Conservation (phyloP, 2,888 invertebrate species). For the Caenorhabditis sp. region DNA sequence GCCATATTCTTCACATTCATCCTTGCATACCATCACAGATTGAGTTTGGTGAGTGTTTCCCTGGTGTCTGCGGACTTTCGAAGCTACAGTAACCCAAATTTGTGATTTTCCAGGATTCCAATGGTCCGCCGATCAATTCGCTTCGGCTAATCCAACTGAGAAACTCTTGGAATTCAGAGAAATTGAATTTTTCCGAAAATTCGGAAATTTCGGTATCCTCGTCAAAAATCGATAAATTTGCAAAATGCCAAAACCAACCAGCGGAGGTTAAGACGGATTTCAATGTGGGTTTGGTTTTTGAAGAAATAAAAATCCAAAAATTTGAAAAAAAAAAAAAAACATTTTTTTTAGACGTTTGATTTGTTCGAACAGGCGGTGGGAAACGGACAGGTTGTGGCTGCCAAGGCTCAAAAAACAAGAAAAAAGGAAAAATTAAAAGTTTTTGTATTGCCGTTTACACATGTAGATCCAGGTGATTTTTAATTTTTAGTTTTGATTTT, state of each 20-base stretch:
- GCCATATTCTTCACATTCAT: conserved; percentile 50
- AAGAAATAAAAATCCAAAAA: background rate
- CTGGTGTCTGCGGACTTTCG: too few relatives aligned
- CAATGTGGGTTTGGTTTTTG: conserved; percentile 36
- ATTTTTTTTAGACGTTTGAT: conserved; percentile 63
- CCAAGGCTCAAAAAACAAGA: background rate
- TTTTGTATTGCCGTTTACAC: conserved; percentile 75
- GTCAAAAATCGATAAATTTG: background rate
- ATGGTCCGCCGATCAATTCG: background rate
- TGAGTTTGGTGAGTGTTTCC: conserved; percentile 27
- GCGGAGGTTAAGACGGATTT: conserved; percentile 28
- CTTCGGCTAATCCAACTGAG: background rate
- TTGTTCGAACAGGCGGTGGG: conserved; percentile 59
- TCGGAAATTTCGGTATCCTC: too few relatives aligned
- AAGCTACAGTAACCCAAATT: background rate
- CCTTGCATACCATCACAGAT: conserved; percentile 50
- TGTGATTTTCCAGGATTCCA: background rate
- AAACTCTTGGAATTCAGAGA: background rate
- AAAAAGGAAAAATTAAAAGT: conserved; percentile 69
- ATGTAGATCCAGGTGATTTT: conserved; percentile 75
- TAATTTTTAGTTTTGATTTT: conserved; percentile 13
- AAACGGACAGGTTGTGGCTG: background rate
- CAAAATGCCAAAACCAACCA: conserved; percentile 18
- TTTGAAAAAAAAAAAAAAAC: background rate
- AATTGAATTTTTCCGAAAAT: background rate